These are phyloP conservation scores for Drosophila neocordata DNA, from an alignment of 1,140 invertebrate species.

Conservation along the genomic window DNA sequence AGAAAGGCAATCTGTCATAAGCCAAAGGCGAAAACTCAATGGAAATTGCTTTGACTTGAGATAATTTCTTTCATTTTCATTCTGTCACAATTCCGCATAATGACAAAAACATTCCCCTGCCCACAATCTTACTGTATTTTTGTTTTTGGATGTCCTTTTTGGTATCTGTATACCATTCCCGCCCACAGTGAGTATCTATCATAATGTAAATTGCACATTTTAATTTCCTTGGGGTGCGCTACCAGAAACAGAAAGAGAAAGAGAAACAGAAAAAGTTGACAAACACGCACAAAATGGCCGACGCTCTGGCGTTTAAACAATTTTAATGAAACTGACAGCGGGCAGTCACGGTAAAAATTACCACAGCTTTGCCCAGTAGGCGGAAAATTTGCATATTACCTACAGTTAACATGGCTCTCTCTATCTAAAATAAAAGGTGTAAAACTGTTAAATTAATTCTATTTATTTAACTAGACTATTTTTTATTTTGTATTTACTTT, in stretches of 20 bases:
- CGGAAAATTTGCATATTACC: slow-evolving; percentile 1
- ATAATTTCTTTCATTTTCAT: slow-evolving; percentile 3
- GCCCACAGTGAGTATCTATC: slow-evolving; percentile 11
- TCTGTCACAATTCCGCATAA: slow-evolving; percentile 11
- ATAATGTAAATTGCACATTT: slow-evolving; percentile 74
- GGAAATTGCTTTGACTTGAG: slow-evolving; percentile 38
- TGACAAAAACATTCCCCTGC: background rate
- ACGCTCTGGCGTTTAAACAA: slow-evolving; percentile 55
- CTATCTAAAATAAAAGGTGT: no score
- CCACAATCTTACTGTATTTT: background rate
- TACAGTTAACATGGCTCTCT: background rate
- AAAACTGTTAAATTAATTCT: no score
- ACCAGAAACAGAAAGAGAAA: slow-evolving; percentile 3
- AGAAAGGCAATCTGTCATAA: slow-evolving; percentile 4
- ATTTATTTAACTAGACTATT: no score
- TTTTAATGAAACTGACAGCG: slow-evolving; percentile 71
- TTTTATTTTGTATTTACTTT: no score
- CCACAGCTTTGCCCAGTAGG: slow-evolving; percentile 19
- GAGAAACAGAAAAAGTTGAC: slow-evolving; percentile 30
- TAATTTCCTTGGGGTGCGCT: slow-evolving; percentile 71
- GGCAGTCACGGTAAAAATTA: slow-evolving; percentile 8
- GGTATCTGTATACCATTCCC: background rate
- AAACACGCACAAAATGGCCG: slow-evolving; percentile 58
- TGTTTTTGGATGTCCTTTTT: background rate
- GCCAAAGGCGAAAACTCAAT: slow-evolving; percentile 20